phyloP scores from a whole-genome alignment of 2,797 vertebrate species.

The Garrulus glandarius region DNA sequence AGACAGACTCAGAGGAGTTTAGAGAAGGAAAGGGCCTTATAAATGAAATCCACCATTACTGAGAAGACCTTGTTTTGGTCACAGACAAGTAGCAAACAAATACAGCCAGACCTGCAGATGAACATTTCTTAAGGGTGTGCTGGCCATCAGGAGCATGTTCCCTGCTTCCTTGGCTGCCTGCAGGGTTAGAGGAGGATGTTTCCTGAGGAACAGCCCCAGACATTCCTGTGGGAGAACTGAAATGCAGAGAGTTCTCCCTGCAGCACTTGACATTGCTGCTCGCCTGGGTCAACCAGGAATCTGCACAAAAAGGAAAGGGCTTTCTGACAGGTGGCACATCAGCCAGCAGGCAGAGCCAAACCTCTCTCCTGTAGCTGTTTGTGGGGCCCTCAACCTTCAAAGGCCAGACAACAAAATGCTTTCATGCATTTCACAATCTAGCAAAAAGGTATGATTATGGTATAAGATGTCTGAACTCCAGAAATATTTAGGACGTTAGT shows the following conservation, averaged over 20 bases:
- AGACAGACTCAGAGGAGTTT: neutral
- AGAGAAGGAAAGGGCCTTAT: neutral
- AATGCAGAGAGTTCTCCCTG: neutral
- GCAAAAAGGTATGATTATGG: neutral
- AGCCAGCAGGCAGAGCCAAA: neutral
- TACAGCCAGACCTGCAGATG: neutral
- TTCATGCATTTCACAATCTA: neutral
- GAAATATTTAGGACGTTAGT: neutral
- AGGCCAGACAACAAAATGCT: neutral
- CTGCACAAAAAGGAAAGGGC: neutral
- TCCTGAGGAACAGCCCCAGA: slow-evolving; percentile 19
- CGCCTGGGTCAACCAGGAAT: neutral
- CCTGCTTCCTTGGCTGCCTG: neutral
- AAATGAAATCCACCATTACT: neutral
- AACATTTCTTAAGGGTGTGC: neutral
- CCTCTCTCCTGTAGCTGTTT: neutral
- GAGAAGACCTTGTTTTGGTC: neutral
- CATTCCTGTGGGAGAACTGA: slow-evolving; percentile 33
- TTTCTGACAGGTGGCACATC: neutral
- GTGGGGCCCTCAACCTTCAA: neutral
- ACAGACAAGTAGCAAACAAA: neutral
- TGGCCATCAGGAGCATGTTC: neutral
- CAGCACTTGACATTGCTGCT: neutral
- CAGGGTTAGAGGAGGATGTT: neutral
- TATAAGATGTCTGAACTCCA: neutral